Conservation (phyloP, 2,797 vertebrate genomes). For the Amphiprion clarkii region DNA sequence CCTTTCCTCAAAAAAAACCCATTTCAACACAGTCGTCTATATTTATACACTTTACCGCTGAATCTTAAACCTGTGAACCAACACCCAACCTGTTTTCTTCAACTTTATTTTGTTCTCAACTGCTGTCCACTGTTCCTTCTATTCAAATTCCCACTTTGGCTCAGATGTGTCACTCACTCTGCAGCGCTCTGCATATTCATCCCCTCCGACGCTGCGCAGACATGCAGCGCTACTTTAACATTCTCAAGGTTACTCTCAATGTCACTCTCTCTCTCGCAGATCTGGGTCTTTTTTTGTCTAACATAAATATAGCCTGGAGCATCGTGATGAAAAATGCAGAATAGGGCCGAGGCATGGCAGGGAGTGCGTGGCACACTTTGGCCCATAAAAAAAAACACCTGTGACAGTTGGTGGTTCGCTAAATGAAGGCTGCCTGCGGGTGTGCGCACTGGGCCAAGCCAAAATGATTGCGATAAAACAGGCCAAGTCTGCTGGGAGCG, state of each 20-base stretch:
- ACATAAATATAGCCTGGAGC: constrained; percentile 53
- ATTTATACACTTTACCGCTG: constrained; percentile 46
- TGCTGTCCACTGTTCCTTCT: constrained; percentile 31
- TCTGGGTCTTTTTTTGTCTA: constrained; percentile 60
- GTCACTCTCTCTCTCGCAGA: constrained; percentile 31
- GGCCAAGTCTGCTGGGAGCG: constrained; percentile 63
- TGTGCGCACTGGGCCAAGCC: constrained; percentile 52
- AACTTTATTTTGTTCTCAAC: constrained; percentile 48
- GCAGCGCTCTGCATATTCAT: constrained; percentile 26
- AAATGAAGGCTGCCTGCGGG: constrained; percentile 62
- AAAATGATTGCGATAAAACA: constrained; percentile 63
- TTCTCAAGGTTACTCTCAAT: constrained; percentile 68
- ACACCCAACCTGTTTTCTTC: constrained; percentile 5
- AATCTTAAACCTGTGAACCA: constrained; percentile 38
- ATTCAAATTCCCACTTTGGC: constrained; percentile 54
- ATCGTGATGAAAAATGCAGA: constrained; percentile 59
- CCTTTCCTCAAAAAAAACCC: constrained; percentile 28
- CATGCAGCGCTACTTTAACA: constrained; percentile 20
- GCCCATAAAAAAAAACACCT: constrained; percentile 70
- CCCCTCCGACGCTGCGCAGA: constrained; percentile 13
- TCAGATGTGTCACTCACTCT: constrained; percentile 51
- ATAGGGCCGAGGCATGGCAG: constrained; percentile 31
- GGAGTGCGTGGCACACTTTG: constrained; percentile 63
- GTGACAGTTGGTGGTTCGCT: constrained; percentile 65
- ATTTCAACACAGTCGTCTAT: constrained; percentile 36